Percentiles rank a stretch among this genome's conserved stretches.
phyloP scores from a whole-genome alignment of 2,888 invertebrate genomes.

The Nycteola revayana region DNA sequence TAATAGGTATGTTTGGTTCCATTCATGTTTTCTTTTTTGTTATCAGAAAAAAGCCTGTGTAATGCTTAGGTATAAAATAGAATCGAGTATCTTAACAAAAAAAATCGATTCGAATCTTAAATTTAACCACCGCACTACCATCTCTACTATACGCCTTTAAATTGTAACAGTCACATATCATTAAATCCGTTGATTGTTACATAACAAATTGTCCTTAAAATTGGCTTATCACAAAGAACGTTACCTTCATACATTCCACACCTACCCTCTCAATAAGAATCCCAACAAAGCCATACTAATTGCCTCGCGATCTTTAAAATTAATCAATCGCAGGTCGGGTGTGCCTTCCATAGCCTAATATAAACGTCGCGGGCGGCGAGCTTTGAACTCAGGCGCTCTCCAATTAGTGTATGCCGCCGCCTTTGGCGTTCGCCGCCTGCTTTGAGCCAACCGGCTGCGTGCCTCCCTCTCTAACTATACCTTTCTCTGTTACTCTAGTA shows the following conservation, averaged over 20 bases:
- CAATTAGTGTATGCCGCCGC: constrained; percentile 79
- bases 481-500: constrained; percentile 34
- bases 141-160: too few species aligned
- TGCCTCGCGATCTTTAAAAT: constrained; percentile 73
- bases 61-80: too few species aligned
- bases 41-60: too few species aligned
- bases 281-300: constrained; percentile 72
- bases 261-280: constrained; percentile 32
- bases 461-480: constrained; percentile 37
- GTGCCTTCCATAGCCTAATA: constrained; percentile 65
- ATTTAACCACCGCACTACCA: too few species aligned
- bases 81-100: too few species aligned
- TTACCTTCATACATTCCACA: constrained; percentile 9
- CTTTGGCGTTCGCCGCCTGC: constrained; percentile 76
- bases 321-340: constrained; percentile 66
- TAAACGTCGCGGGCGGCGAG: constrained; percentile 73
- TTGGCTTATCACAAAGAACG: too few species aligned
- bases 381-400: constrained; percentile 76
- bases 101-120: too few species aligned
- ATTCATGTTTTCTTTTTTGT: too few species aligned
- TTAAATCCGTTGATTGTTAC: too few species aligned
- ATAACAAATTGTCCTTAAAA: too few species aligned
- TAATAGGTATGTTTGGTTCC: too few species aligned
- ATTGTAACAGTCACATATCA: too few species aligned
- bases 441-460: constrained; percentile 54